These are phyloP conservation scores for Brachynemurus nebulosus DNA, from an alignment of 2,888 invertebrate species.

Conservation along the genomic window DNA sequence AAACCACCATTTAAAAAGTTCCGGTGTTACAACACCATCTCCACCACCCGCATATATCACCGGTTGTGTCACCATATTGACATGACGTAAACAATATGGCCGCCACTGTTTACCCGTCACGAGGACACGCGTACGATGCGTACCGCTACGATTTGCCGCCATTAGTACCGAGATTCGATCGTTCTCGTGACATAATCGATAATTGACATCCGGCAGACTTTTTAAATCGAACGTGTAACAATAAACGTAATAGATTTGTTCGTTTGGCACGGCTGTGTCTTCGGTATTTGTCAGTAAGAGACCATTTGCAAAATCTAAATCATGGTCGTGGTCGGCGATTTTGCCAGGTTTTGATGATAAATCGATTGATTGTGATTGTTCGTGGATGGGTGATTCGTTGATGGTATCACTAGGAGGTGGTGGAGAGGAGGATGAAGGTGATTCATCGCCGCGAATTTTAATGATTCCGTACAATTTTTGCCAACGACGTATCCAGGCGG, in stretches of 20 bases:
- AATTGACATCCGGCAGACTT: conserved; percentile 26
- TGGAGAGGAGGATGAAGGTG: no score
- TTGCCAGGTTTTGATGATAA: not conserved
- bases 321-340: not conserved
- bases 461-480: conserved; percentile 5
- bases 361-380: not conserved
- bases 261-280: conserved; percentile 17
- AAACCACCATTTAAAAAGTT: conserved; percentile 36
- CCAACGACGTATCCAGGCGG: conserved; percentile 7
- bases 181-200: conserved; percentile 9
- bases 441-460: not conserved
- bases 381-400: conserved; percentile 2
- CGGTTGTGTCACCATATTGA: conserved; percentile 35
- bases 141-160: conserved; percentile 33
- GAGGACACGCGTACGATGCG: conserved; percentile 32
- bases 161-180: conserved; percentile 29
- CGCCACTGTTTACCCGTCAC: conserved; percentile 34
- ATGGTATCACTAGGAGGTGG: not conserved
- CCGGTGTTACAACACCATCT: conserved; percentile 30
- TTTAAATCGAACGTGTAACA: conserved; percentile 32
- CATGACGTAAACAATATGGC: conserved; percentile 30
- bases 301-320: no score
- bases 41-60: conserved; percentile 36
- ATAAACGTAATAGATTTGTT: conserved; percentile 31
- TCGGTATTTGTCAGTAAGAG: not conserved